Base-by-base conservation (phyloP, 2,113 vertebrate genomes). In the Apteryx owenii region DNA sequence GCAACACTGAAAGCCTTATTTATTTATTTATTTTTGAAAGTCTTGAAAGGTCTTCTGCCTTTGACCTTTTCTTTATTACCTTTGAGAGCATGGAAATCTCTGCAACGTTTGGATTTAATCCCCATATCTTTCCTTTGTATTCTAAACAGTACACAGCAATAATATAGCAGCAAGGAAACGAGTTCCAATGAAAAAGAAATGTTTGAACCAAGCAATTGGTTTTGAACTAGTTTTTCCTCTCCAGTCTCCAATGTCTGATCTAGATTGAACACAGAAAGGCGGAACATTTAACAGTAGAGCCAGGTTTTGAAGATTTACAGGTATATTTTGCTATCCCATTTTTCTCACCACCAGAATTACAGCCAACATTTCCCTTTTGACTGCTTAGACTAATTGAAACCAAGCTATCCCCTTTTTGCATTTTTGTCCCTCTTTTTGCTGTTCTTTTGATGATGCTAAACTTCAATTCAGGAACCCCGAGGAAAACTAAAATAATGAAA, bases 401-500 rank as follows among this genome's bases (percentile, higher is more conserved):
- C 42, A 72, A 71, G 26, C 36, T 56, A 51, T 28, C 10, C 22
- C 16, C n/a, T 50, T 90, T 81, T 87, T 48, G 25, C 42, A 65
- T 85, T 95, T 91, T 89, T 94, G 14, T 82, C 21, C 38, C 31
- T 75, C 73, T 90, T 84, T 93, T 79, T 85, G 33, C 84, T 85
- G 9, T 69, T 81, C 91, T 76, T 96, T 94, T 91, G 53, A 88
- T 80, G 50, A 69, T 2, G 0, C 85, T 88, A 94, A 85, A 72
- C 36, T 93, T 73, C 53, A 70, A 0, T 88, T 91, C 85, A 73
- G 81, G 75, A 91, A 80, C 81, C 81, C 91, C 26, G 58, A 96
- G 94, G 93, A 94, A 82, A 44, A 89, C 61, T 95, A 77, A 96
- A 96, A 96, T 95, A 96, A 96, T 82, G 96, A 93, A 88, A 66